These are phyloP conservation scores for Macaca mulatta DNA, from an alignment of 2,113 vertebrate species.

Conservation along the genomic window DNA sequence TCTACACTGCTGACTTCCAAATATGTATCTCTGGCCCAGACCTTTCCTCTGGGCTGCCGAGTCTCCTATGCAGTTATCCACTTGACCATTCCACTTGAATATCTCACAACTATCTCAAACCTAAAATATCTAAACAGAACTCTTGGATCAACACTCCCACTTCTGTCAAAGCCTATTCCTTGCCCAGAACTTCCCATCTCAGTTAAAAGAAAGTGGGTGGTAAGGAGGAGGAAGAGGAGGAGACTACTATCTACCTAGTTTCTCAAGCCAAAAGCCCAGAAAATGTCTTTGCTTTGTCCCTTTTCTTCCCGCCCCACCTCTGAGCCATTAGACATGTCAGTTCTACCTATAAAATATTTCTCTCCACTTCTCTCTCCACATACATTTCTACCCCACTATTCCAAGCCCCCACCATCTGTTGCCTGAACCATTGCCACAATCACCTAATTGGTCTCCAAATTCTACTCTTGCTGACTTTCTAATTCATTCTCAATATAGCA, in stretches of 20 bases:
- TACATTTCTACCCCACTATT: neutral
- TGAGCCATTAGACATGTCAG: conserved; percentile 1
- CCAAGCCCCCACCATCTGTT: neutral
- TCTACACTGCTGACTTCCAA: neutral
- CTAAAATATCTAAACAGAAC: neutral
- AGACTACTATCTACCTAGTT: neutral
- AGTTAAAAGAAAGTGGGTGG: neutral
- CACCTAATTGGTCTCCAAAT: neutral
- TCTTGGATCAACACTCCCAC: neutral
- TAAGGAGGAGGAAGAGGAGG: neutral
- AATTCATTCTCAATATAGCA: neutral
- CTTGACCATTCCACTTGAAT: neutral
- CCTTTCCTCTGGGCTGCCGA: neutral
- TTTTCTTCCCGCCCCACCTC: neutral
- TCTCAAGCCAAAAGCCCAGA: neutral
- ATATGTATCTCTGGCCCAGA: neutral
- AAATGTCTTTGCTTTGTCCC: neutral
- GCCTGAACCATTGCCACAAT: neutral
- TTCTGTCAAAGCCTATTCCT: neutral
- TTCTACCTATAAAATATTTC: neutral
- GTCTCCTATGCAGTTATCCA: neutral
- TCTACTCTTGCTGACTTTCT: neutral
- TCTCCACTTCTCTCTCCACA: neutral
- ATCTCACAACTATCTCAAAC: neutral
- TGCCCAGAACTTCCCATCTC: neutral